Base-by-base conservation (phyloP, 2,113 vertebrate genomes). In the Cathartes aura region DNA sequence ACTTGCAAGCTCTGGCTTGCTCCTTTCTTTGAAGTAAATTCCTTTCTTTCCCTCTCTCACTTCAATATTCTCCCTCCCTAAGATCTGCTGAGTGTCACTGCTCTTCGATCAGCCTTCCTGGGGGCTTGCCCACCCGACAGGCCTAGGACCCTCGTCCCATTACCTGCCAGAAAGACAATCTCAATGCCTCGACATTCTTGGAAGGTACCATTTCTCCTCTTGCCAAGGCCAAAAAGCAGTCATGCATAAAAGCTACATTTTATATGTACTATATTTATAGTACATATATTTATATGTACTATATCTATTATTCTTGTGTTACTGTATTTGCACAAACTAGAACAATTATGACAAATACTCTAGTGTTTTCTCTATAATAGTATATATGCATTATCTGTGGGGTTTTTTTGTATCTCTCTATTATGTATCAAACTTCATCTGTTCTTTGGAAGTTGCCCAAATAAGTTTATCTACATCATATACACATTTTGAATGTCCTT, bases 221-320 rank as follows among this genome's bases (percentile, higher is more conserved):
- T n/a, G 20, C 22, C 63, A 56, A 66, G 34, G 67, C 23, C 71
- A 55, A 59, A 86, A 22, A 38, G 55, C 63, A 52, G 20, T 26
- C 29, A 15, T 9, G 36, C 16, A 30, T 9, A 9, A 19, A 63
- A 40, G 14, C 40, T 53, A 38, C 17, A 34, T 71, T 84, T 21
- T 58, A 11, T n/a, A 38, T 14, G 34, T 50, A 43, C 0, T 1
- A 48, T 34, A 64, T n/a, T n/a, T n/a, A n/a, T n/a, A n/a, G n/a
- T n/a, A n/a, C n/a, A n/a, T 1, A 48, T 34, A 64, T 84, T 21
- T 58, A 11, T n/a, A 38, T 14, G 34, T 50, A 43, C 0, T 1
- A 48, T 34, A 85, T 32, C 7, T 43, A 2, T 22, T 40, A 22
- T 10, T 53, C 18, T 78, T n/a, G 40, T 14, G 14, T 76, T 76